A percentile compares a stretch with the other conserved stretches of the same genome.
Evolutionary conservation across 64 coral and sea anemone genomes (phyloP).

Genomic region (Porites lutea): DNA sequence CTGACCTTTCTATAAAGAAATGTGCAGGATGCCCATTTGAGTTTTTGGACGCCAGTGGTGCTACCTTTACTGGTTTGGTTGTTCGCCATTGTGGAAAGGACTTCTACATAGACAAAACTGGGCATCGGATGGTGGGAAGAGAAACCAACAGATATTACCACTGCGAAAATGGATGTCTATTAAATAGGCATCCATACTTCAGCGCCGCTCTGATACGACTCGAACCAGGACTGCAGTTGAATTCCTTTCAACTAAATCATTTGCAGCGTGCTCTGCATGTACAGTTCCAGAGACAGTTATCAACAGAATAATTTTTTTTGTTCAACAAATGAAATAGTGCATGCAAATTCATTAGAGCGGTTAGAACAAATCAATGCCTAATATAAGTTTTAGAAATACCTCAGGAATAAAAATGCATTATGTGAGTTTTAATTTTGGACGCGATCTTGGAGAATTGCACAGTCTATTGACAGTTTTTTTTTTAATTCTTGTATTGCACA

Average conservation of each 20-base stretch:
- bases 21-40: no score
- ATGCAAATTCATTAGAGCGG: no score
- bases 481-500: constrained; percentile 1
- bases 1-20: no score
- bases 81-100: constrained; percentile 26
- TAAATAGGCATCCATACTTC: constrained; percentile 31
- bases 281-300: not conserved
- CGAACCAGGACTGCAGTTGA: constrained; percentile 2
- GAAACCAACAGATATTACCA: constrained; percentile 52
- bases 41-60: no score
- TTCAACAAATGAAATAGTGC: no score
- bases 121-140: not conserved
- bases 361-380: not conserved
- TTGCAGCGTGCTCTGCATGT: constrained; percentile 7
- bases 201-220: not conserved
- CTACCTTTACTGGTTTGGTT: constrained; percentile 41
- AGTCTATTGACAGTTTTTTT: not conserved
- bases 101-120: constrained; percentile 31
- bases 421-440: no score
- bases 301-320: no score
- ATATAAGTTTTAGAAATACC: no score
- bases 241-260: constrained; percentile 3
- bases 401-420: no score
- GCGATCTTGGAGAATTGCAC: not conserved
- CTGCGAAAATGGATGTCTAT: constrained; percentile 8